Conservation (phyloP, 2,888 invertebrate genomes). For the Tanypteryx hageni region DNA sequence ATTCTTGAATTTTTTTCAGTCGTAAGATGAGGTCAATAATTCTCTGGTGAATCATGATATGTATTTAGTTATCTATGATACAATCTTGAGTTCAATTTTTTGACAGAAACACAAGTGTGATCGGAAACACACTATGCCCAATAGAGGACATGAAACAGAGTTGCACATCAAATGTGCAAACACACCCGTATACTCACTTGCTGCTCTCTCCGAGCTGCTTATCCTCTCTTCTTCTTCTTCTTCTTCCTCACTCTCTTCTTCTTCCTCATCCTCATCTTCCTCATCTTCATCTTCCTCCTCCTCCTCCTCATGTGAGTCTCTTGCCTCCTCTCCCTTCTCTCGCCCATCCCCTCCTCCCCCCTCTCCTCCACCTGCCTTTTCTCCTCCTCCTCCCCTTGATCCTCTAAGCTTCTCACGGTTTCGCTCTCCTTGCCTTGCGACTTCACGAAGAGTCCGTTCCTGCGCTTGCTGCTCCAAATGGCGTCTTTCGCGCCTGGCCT, state of each 20-base stretch:
- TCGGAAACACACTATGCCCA: no score
- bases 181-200: not conserved
- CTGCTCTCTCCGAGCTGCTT: slow-evolving; percentile 10
- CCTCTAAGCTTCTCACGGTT: slow-evolving; percentile 33
- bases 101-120: no score
- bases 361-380: slow-evolving; percentile 44
- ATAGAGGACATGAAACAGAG: no score
- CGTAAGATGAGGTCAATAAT: no score
- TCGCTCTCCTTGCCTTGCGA: slow-evolving; percentile 36
- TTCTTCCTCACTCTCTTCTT: slow-evolving; percentile 31
- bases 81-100: no score
- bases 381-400: slow-evolving; percentile 49
- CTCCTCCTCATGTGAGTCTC: slow-evolving; percentile 75
- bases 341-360: slow-evolving; percentile 36
- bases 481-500: slow-evolving; percentile 82
- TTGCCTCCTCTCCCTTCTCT: slow-evolving; percentile 74
- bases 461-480: slow-evolving; percentile 70
- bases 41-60: no score
- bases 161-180: not conserved
- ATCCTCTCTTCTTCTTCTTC: slow-evolving; percentile 32
- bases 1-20: no score
- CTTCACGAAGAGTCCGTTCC: slow-evolving; percentile 67
- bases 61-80: no score
- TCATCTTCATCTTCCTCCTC: slow-evolving; percentile 75
- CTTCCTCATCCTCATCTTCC: slow-evolving; percentile 70